Evolutionary conservation across 2,797 vertebrate genomes (phyloP), one percentile per base, ranked within the genome.

Genomic region (Megaceryle alcyon): DNA sequence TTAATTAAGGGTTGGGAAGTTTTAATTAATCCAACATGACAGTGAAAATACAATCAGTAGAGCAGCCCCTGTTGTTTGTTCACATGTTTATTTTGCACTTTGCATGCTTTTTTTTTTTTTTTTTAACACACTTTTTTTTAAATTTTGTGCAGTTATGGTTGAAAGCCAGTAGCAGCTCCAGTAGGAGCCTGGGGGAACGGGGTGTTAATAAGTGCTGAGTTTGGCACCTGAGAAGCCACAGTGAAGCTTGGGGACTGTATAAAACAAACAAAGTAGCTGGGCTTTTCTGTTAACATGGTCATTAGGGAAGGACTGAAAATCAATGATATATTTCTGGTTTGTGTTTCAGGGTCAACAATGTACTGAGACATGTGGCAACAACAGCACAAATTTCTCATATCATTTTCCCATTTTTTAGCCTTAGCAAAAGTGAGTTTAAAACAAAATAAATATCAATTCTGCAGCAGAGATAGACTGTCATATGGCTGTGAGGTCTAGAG

Each of bases 11-110:
- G 81, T 63, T 26, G 19, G 75, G 54, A 93, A 82, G 31, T 72
- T 89, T 90, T 92, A 95, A 96, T 96, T 92, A 96, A 91, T 87
- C 68, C 75, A 80, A 94, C 75, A 75, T 75, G 90, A 93, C 91
- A 94, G 82, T 89, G 95, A 96, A 95, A 96, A 96, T 87, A 93
- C 80, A 94, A 95, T 94, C 93, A 87, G 83, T 85, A 56, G 39
- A 68, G 18, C 92, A 81, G 75, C 64, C 75, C 71, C 83, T 65
- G 92, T 93, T 95, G 86, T 92, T 95, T 95, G 76, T 60, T 95
- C 12, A 0, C 78, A 37, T 93, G 88, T 88, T 88, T 90, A 92
- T 95, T 92, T 85, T 69, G 66, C 88, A 71, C 84, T 91, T 93
- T 87, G 51, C 65, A 57, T 82, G 66, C 25, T 44, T 60, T 44